These are phyloP conservation scores for Otus sunia DNA, from an alignment of 2,113 vertebrate species.

Conservation along the genomic window DNA sequence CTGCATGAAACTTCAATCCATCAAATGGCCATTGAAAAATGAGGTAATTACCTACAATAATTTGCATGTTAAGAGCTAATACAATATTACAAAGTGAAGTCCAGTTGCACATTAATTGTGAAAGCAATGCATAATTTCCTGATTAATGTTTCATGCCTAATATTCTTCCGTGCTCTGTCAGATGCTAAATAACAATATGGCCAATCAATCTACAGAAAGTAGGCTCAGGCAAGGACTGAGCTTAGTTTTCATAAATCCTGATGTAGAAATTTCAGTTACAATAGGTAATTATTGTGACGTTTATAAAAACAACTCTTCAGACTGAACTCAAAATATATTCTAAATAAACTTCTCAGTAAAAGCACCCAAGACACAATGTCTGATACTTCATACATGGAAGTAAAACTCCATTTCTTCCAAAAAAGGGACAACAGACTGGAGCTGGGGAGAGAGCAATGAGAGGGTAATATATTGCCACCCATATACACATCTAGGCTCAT, in stretches of 20 bases:
- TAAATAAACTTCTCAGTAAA: background rate
- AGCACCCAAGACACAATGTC: background rate
- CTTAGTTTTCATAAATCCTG: constrained; percentile 46
- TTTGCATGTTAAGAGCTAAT: constrained; percentile 96
- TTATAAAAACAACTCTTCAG: constrained; percentile 21
- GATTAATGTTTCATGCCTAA: constrained; percentile 95
- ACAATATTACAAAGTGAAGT: constrained; percentile 93
- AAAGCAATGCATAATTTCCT: constrained; percentile 97
- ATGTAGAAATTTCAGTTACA: constrained; percentile 31
- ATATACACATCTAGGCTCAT: background rate
- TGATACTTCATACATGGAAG: background rate
- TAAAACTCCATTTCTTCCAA: background rate
- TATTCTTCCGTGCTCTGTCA: constrained; percentile 72
- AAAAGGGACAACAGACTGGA: background rate
- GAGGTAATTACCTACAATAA: constrained; percentile 96
- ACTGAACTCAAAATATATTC: constrained; percentile 32
- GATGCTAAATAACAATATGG: constrained; percentile 79
- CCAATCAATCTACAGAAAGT: constrained; percentile 69
- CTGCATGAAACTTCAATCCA: constrained; percentile 81
- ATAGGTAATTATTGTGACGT: background rate
- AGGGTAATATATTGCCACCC: background rate
- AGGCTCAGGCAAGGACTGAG: constrained; percentile 13
- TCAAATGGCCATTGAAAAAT: constrained; percentile 91
- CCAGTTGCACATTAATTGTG: constrained; percentile 94
- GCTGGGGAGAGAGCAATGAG: background rate